A percentile compares a stretch with the other conserved stretches of the same genome.
Evolutionary conservation across 2,113 vertebrate species (phyloP).

Genomic region (Lagopus leucura): DNA sequence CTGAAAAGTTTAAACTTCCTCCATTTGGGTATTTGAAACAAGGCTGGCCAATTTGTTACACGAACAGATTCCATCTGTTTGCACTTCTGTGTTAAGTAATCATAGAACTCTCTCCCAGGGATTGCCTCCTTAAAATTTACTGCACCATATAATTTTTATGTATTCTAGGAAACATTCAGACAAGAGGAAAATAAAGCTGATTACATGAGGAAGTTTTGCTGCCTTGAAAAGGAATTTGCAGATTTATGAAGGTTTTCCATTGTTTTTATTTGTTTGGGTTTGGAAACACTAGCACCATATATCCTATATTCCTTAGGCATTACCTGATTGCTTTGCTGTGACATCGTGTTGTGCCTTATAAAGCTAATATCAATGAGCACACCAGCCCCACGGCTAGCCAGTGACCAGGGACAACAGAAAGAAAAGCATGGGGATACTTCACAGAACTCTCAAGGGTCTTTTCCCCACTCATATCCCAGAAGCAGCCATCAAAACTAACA

Average conservation of each 20-base stretch:
- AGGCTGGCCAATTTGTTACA: constrained; percentile 1
- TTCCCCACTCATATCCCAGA: neutral
- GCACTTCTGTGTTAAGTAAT: constrained; percentile 59
- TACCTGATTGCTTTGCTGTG: neutral
- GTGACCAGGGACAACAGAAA: neutral
- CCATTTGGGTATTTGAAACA: neutral
- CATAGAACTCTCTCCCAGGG: constrained; percentile 45
- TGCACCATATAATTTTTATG: neutral
- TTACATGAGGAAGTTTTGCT: constrained; percentile 21
- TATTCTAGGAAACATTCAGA: constrained; percentile 42
- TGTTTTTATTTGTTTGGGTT: neutral
- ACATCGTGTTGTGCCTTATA: neutral
- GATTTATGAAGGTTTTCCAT: constrained; percentile 20
- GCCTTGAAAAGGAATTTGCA: constrained; percentile 8
- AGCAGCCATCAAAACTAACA: neutral
- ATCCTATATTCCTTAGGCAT: neutral
- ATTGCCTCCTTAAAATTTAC: constrained; percentile 57
- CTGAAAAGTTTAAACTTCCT: constrained; percentile 22
- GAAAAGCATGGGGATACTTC: neutral
- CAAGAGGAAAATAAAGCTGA: constrained; percentile 19
- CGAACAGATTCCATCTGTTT: constrained; percentile 45
- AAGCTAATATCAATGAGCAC: neutral
- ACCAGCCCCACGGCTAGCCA: neutral
- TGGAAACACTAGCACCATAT: neutral
- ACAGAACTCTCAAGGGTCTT: neutral